Evolutionary conservation across 2,113 vertebrate species (phyloP).

Genomic region (Trematocara zebra): DNA sequence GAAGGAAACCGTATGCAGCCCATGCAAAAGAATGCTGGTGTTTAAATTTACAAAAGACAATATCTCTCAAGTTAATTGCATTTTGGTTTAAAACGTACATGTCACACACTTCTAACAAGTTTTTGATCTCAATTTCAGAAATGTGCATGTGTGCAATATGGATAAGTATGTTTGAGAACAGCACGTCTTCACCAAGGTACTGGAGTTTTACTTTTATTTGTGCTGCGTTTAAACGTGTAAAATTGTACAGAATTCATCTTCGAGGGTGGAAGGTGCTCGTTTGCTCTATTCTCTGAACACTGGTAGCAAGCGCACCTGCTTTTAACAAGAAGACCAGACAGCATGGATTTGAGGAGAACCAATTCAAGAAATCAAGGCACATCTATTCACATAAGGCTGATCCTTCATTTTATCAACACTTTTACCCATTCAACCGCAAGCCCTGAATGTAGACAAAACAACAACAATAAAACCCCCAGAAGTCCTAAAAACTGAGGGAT

Average conservation of each 20-base stretch:
- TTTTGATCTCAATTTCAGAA: conserved; percentile 34
- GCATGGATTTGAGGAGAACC: not conserved
- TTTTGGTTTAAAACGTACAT: conserved; percentile 61
- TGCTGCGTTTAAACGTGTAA: not conserved
- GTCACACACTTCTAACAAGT: conserved; percentile 25
- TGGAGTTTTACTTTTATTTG: not conserved
- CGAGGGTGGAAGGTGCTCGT: not conserved
- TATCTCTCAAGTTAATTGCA: conserved; percentile 18
- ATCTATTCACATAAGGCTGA: conserved; percentile 80
- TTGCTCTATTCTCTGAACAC: conserved; percentile 39
- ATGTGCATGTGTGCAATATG: conserved; percentile 38
- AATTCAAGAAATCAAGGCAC: conserved; percentile 85
- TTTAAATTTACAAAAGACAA: conserved; percentile 33
- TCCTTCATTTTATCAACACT: conserved; percentile 27
- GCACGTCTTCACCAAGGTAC: not conserved
- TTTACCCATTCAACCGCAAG: not conserved
- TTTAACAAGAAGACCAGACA: not conserved
- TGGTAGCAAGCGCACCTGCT: not conserved
- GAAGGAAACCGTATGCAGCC: conserved; percentile 28
- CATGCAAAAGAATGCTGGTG: conserved; percentile 42
- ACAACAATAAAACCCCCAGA: not conserved
- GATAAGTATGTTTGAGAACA: conserved; percentile 37
- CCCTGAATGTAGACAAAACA: not conserved
- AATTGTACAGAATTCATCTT: not conserved
- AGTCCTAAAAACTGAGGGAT: not conserved